A percentile compares a stretch with the other conserved stretches of the same genome.
Conservation (phyloP, 1,140 invertebrate species). For the Zaprionus capensis region DNA sequence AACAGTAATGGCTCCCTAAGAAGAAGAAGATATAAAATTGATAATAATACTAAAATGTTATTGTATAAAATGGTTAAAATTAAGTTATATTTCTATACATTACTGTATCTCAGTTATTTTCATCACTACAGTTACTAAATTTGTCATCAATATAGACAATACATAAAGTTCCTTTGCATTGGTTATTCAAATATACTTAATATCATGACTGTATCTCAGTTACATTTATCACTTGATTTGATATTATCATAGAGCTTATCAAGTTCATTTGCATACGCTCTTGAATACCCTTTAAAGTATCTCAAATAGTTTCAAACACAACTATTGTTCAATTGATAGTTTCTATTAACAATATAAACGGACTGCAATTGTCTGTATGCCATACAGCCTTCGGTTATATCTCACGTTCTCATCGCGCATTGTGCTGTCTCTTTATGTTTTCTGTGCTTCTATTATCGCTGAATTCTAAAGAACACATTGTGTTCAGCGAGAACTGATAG, state of each 20-base stretch:
- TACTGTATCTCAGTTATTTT: too few species aligned
- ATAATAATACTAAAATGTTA: neutral
- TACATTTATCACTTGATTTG: neutral
- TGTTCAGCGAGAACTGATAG: neutral
- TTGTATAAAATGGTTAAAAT: neutral
- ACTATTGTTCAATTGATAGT: neutral
- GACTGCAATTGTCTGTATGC: neutral
- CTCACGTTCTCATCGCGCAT: constrained; percentile 8
- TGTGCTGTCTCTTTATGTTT: neutral
- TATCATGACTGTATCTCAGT: too few species aligned
- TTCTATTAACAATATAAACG: constrained; percentile 1
- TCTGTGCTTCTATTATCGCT: too few species aligned
- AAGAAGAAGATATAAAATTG: too few species aligned
- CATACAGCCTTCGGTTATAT: constrained; percentile 2
- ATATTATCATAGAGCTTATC: neutral
- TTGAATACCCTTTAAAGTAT: neutral
- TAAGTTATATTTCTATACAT: too few species aligned
- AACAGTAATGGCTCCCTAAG: too few species aligned
- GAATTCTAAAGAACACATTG: constrained; percentile 34
- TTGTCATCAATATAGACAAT: too few species aligned
- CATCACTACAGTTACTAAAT: too few species aligned
- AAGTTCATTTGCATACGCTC: too few species aligned
- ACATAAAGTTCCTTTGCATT: too few species aligned
- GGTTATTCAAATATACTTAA: too few species aligned
- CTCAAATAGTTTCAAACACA: neutral